Base-by-base conservation (phyloP, 1,140 invertebrate genomes). In the Hyles euphorbiae region DNA sequence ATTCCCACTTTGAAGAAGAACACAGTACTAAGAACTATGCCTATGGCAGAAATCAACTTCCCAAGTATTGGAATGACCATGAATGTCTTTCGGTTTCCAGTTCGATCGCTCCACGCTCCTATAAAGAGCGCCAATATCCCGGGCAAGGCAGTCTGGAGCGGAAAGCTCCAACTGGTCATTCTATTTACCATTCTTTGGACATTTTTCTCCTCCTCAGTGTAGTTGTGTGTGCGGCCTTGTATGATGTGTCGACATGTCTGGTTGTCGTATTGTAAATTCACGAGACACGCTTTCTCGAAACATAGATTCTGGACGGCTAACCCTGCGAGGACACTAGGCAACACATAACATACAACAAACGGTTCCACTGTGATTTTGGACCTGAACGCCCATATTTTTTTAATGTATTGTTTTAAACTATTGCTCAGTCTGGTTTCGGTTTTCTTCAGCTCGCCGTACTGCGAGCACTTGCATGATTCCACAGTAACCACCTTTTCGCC, bases 51-150 rank as follows among this genome's bases (percentile, higher is more conserved):
- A 43, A 89, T 61, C 10, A 90, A 61, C 73, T 93, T 91, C 34
- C 91, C 91, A 33, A 92, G 59, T 9, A 92, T 89, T 3, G 91
- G 91, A 5, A 92, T 56, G 9, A 92, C 65, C 81, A 92, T 91
- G 50, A 91, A 91, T 3, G 91, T 81, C 79, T 93, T 94, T 49
- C 93, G 73, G 60, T 90, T 88, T 32, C 91, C 90, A 10, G 91
- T 89, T 43, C 89, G 79, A 75, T 93, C 92, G 74, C 91, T 92
- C 91, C 92, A 91, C 33, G 91, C 90, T 61, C 93, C 91, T 53
- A 93, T 67, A 79, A 93, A 90, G 34, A 93, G 70, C 3, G 91
- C 85, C 48, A 92, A 73, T 32, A 92, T 66, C 0, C 91, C 88
- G 8, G 92, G 91, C 5, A 92, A 69, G 5, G 91, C 81, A 12